These are phyloP conservation scores for Onychomys torridus DNA, from an alignment of 2,797 vertebrate species.

Conservation along the genomic window DNA sequence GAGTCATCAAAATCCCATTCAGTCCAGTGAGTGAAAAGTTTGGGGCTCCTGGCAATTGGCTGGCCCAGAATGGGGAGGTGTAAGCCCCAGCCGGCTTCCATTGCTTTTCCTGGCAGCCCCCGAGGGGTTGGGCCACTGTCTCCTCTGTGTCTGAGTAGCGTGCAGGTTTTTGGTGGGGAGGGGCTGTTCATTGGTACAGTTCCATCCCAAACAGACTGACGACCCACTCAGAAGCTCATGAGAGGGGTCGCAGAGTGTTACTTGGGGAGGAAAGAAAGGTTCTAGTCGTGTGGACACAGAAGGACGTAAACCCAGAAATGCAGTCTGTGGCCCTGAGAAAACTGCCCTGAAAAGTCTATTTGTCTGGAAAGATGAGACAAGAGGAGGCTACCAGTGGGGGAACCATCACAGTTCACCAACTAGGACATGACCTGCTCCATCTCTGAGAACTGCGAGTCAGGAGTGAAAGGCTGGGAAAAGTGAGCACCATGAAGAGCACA, in stretches of 20 bases:
- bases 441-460: background rate
- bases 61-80: slow-evolving; percentile 32
- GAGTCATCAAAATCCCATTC: background rate
- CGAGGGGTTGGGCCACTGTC: background rate
- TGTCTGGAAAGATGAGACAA: background rate
- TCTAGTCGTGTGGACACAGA: slow-evolving; percentile 36
- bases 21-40: slow-evolving; percentile 7
- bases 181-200: background rate
- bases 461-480: background rate
- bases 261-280: slow-evolving; percentile 64
- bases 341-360: background rate
- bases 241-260: background rate
- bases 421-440: background rate
- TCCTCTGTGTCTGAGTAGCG: slow-evolving; percentile 60
- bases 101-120: slow-evolving; percentile 65
- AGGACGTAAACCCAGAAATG: background rate
- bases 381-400: background rate
- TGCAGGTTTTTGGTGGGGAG: background rate
- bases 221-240: slow-evolving; percentile 28
- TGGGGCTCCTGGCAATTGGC: slow-evolving; percentile 58
- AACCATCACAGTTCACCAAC: background rate
- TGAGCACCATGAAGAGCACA: accelerated
- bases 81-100: background rate
- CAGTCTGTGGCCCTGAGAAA: background rate
- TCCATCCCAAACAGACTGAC: slow-evolving; percentile 74